A percentile compares a stretch with the other conserved stretches of the same genome.
phyloP scores from a whole-genome alignment of 1,140 invertebrate genomes.

The Saccostrea cuccullata region DNA sequence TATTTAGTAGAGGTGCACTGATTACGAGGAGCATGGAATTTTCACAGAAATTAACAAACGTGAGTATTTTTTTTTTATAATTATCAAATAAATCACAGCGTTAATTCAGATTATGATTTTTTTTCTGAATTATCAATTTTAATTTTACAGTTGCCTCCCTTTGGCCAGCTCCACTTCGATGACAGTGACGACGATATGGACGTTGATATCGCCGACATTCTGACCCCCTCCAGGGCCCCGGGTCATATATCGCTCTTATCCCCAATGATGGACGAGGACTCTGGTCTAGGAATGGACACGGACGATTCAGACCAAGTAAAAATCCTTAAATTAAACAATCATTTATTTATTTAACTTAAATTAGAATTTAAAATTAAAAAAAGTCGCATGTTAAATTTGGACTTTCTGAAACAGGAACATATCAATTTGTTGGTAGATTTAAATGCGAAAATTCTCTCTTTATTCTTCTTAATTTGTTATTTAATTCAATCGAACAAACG shows the following conservation, averaged over 20 bases:
- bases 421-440: too few relatives aligned
- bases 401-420: too few relatives aligned
- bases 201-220: background rate
- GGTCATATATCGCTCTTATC: background rate
- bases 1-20: background rate
- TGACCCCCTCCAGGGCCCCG: background rate
- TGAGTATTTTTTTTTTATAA: background rate
- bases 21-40: background rate
- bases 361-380: too few relatives aligned
- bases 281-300: constrained; percentile 18
- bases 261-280: constrained; percentile 26
- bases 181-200: constrained; percentile 11
- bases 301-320: background rate
- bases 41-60: background rate
- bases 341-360: too few relatives aligned
- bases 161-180: constrained; percentile 6
- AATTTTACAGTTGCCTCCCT: background rate
- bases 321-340: background rate
- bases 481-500: too few relatives aligned
- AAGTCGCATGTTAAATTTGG: too few relatives aligned
- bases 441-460: too few relatives aligned
- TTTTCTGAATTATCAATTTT: background rate
- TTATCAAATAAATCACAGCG: background rate
- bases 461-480: too few relatives aligned
- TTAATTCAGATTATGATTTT: background rate